phyloP scores from a whole-genome alignment of 2,797 vertebrate genomes.

The Buphagus erythrorhynchus region DNA sequence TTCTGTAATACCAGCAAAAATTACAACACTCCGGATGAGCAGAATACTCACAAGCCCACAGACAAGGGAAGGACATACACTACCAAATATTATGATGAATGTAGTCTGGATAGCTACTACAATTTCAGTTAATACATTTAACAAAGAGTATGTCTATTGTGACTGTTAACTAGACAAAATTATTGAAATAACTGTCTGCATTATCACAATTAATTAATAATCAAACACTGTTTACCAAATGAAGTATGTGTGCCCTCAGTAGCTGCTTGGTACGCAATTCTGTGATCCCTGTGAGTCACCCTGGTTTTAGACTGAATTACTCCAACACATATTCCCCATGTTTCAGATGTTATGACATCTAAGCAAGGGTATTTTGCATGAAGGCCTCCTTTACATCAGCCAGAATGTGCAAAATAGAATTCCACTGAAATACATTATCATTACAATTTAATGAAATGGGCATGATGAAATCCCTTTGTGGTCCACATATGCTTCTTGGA shows the following conservation, averaged over 20 bases:
- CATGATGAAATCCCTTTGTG: background rate
- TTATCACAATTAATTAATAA: slow-evolving; percentile 31
- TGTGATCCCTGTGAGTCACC: background rate
- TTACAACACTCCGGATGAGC: background rate
- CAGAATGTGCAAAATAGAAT: background rate
- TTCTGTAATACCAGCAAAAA: slow-evolving; percentile 21
- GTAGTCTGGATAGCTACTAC: background rate
- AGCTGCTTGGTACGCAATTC: background rate
- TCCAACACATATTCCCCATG: background rate
- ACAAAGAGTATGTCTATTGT: slow-evolving; percentile 19
- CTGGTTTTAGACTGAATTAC: background rate
- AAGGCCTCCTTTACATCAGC: background rate
- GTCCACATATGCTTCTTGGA: background rate
- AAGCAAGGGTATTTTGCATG: background rate
- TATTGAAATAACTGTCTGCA: slow-evolving; percentile 38
- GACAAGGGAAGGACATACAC: background rate
- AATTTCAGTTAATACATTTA: slow-evolving; percentile 39
- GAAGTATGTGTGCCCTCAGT: background rate
- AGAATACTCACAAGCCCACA: background rate
- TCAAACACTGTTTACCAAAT: background rate
- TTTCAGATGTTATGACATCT: background rate
- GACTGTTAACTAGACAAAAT: slow-evolving; percentile 15
- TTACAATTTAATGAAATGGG: background rate
- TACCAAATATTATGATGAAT: slow-evolving; percentile 3
- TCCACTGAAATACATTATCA: background rate